Base-by-base conservation (phyloP, 1,140 invertebrate species). In the Tetramorium parvispinum region DNA sequence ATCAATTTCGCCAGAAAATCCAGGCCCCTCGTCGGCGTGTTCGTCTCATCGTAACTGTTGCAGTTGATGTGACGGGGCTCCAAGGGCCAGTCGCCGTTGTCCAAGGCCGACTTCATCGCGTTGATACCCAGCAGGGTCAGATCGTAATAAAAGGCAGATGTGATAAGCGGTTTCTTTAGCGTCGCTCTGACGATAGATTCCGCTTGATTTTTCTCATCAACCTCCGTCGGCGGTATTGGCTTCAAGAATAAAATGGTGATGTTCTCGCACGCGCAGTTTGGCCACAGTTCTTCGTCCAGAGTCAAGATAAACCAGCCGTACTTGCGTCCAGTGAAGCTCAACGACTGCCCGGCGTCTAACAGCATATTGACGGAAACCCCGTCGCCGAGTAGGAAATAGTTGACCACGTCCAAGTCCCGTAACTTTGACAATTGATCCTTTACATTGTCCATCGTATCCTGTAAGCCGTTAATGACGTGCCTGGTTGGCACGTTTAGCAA, bases 111-210 rank as follows among this genome's bases (percentile, higher is more conserved):
- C 97, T 97, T 98, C 90, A 97, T 96, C 1, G 97, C 96, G n/a
- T 97, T 92, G 76, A 98, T 96, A 11, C 97, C 97, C 65, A 97
- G 94, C 37, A 97, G 93, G 8, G 97, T 96, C 27, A 98, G 92
- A 93, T 99, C 98, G 94, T 98, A 98, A 93, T 98, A 98, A 93
- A 99, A 98, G 0, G 97, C 97, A 7, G 98, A 97, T 3, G 97
- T 85, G 13, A 95, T 79, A 4, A 92, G 43, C 0, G 95, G 94
- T 59, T 91, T 91, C 0, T 82, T 68, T 0, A 95, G 53, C 0
- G 83, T 10, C 11, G 73, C 61, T 32, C 87, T 88, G 5, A 51
- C 8, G 0, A 32, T 4, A 5, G 63, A 11, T 0, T 53, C 53
- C 3, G 5, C 51, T 8, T 16, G n/a, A 32, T 57, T 27, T 13